phyloP scores from a whole-genome alignment of 2,113 vertebrate genomes.

The Seriola quinqueradiata region DNA sequence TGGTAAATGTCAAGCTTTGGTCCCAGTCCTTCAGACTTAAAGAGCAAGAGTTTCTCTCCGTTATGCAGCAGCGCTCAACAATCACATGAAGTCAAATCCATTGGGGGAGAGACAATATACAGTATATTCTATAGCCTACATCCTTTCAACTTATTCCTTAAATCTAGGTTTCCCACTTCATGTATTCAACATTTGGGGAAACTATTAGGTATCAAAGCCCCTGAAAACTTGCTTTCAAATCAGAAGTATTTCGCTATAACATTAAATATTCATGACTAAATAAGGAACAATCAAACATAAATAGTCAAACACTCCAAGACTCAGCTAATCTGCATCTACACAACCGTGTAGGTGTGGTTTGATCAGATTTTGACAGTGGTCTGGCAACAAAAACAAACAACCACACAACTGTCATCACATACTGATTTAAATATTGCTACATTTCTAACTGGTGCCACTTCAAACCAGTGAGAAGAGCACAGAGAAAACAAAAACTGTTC shows the following conservation, averaged over 20 bases:
- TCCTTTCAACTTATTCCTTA: not conserved
- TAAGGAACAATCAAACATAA: not conserved
- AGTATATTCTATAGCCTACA: slow-evolving; percentile 2
- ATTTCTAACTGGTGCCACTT: not conserved
- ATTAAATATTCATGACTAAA: not conserved
- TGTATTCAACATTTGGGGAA: not conserved
- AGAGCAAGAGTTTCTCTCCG: slow-evolving; percentile 31
- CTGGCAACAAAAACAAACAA: not conserved
- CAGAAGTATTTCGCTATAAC: not conserved
- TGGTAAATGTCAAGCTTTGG: slow-evolving; percentile 56
- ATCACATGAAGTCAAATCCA: slow-evolving; percentile 18
- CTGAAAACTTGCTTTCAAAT: not conserved
- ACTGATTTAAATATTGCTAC: not conserved
- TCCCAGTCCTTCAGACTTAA: slow-evolving; percentile 26
- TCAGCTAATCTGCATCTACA: not conserved
- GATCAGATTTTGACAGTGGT: slow-evolving; percentile 10
- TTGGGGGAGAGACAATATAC: not conserved
- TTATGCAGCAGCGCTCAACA: slow-evolving; percentile 50
- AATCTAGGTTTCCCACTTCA: not conserved
- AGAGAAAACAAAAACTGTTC: too few relatives aligned
- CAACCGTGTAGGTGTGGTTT: not conserved
- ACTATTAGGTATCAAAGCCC: not conserved
- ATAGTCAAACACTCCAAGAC: not conserved
- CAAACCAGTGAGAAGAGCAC: too few relatives aligned
- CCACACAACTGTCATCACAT: not conserved